phyloP scores from a whole-genome alignment of 1,140 invertebrate genomes.

The Zaprionus ghesquierei region DNA sequence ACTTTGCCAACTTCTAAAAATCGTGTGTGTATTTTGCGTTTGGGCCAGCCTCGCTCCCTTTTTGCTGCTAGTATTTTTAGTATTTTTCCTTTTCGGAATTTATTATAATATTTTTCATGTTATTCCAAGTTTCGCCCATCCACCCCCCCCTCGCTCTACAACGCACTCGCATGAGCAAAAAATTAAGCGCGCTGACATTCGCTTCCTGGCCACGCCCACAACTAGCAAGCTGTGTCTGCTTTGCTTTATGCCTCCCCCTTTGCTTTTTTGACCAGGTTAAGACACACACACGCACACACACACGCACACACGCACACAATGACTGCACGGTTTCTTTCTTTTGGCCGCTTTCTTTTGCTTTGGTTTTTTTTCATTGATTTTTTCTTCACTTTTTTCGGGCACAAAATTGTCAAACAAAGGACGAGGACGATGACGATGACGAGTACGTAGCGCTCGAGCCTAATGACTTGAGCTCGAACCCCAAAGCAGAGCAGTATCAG shows the following conservation, averaged over 20 bases:
- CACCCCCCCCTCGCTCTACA: neutral
- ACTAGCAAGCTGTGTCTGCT: neutral
- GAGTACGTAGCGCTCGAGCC: slow-evolving; percentile 32
- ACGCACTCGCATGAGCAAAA: slow-evolving; percentile 29
- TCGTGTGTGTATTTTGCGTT: slow-evolving; percentile 28
- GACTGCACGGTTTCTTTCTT: slow-evolving; percentile 19
- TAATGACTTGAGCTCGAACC: slow-evolving; percentile 68
- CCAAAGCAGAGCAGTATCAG: slow-evolving; percentile 15
- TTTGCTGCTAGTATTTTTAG: slow-evolving; percentile 20
- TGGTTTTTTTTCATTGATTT: slow-evolving; percentile 7
- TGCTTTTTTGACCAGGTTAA: slow-evolving; percentile 53
- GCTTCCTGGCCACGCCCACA: slow-evolving; percentile 43
- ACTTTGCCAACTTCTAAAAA: neutral
- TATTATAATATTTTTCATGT: slow-evolving; percentile 67
- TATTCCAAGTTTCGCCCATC: slow-evolving; percentile 21
- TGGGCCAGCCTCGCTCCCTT: slow-evolving; percentile 16
- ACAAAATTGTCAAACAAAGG: slow-evolving; percentile 75
- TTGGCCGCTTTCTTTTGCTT: slow-evolving; percentile 3
- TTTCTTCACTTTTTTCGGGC: slow-evolving; percentile 4
- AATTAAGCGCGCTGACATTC: slow-evolving; percentile 48
- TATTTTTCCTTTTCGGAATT: slow-evolving; percentile 47
- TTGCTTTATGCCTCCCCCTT: neutral
- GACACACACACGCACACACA: slow-evolving; percentile 38
- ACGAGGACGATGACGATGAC: slow-evolving; percentile 8
- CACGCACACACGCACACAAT: slow-evolving; percentile 39